These are phyloP conservation scores for Leptinotarsa haldemani DNA, from an alignment of 2,888 invertebrate genomes.

Conservation along the genomic window DNA sequence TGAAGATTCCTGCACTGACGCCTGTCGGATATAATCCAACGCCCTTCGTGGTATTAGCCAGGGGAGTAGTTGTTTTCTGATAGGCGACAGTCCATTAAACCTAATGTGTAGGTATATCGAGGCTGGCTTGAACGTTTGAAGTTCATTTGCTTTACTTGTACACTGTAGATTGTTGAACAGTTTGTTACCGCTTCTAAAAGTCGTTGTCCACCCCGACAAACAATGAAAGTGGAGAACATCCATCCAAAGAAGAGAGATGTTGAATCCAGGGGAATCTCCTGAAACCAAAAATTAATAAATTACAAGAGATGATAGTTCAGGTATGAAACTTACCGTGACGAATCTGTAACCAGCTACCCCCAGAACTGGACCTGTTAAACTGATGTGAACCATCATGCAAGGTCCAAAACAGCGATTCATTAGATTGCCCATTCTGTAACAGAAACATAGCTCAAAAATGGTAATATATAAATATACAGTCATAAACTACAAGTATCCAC, in stretches of 20 bases:
- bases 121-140: too few relatives aligned
- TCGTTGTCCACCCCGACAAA: conserved; percentile 45
- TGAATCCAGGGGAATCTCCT: conserved; percentile 37
- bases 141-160: too few relatives aligned
- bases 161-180: neutral
- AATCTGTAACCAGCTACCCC: conserved; percentile 39
- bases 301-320: too few relatives aligned
- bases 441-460: neutral
- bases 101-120: too few relatives aligned
- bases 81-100: too few relatives aligned
- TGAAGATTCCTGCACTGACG: too few relatives aligned
- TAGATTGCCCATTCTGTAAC: conserved; percentile 36
- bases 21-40: too few relatives aligned
- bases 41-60: too few relatives aligned
- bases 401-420: conserved; percentile 38
- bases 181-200: conserved; percentile 45
- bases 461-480: too few relatives aligned
- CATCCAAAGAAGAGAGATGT: conserved; percentile 45
- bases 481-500: too few relatives aligned
- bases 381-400: conserved; percentile 42
- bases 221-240: conserved; percentile 42
- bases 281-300: conserved; percentile 4
- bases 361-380: conserved; percentile 39
- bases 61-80: too few relatives aligned
- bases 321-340: conserved; percentile 26